Conservation (phyloP, 2,797 vertebrate species). For the Phyllotis vaccarum region DNA sequence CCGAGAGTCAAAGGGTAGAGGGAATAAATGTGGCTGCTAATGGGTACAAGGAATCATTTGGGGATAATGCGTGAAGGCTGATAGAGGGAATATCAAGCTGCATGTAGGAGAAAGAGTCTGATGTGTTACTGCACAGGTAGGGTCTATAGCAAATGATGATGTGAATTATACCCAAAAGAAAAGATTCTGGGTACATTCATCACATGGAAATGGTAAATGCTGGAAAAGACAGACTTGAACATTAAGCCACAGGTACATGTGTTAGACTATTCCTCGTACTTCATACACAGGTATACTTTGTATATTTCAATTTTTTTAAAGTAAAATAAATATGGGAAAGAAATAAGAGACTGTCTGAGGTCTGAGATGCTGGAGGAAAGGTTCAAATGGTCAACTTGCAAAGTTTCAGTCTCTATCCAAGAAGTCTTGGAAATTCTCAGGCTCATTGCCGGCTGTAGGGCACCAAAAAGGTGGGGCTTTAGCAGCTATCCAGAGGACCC, state of each 20-base stretch:
- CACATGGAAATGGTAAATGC: background rate
- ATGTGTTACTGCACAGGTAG: background rate
- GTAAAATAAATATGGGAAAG: background rate
- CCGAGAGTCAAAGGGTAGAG: accelerated
- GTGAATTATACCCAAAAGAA: background rate
- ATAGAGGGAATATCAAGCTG: background rate
- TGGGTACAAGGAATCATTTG: background rate
- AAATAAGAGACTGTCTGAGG: background rate
- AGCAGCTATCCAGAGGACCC: background rate
- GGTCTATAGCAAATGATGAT: background rate
- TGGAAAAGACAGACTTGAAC: background rate
- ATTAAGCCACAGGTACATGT: background rate
- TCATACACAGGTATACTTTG: background rate
- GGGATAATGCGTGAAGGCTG: background rate
- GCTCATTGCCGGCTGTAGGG: background rate
- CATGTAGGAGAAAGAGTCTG: background rate
- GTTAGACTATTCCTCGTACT: background rate
- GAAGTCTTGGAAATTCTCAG: background rate
- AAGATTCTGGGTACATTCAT: background rate
- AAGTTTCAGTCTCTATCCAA: background rate
- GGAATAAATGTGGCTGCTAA: background rate
- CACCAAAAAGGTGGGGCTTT: background rate
- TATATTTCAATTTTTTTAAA: background rate
- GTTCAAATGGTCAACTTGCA: background rate
- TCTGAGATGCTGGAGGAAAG: background rate